Evolutionary conservation across 2,797 vertebrate species (phyloP).

Genomic region (Cetoscarus ocellatus): DNA sequence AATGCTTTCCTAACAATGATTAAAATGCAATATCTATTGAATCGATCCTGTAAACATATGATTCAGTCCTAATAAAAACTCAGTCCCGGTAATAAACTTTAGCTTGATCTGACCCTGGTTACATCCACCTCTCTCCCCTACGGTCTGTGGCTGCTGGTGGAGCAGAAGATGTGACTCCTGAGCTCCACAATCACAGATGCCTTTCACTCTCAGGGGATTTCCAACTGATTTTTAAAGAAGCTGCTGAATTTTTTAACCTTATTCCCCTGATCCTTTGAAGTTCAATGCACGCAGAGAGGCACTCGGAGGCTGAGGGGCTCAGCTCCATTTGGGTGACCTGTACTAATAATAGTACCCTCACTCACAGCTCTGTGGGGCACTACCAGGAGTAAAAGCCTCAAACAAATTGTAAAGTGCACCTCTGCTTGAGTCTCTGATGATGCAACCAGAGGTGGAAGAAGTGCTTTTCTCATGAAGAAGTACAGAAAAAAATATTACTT

Average conservation of each 20-base stretch:
- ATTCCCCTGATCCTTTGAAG: constrained; percentile 69
- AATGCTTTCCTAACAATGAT: too few species aligned
- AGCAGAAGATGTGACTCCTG: constrained; percentile 31
- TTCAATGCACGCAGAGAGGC: constrained; percentile 49
- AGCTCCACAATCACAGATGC: constrained; percentile 28
- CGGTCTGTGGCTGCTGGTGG: background rate
- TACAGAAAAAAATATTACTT: too few species aligned
- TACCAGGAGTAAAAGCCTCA: constrained; percentile 36
- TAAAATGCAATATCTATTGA: background rate
- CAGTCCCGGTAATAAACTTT: background rate
- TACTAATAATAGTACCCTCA: constrained; percentile 61
- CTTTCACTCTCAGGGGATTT: constrained; percentile 57
- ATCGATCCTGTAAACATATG: background rate
- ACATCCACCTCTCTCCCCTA: background rate
- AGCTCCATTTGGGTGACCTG: constrained; percentile 57
- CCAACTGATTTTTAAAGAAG: constrained; percentile 65
- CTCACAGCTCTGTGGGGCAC: constrained; percentile 39
- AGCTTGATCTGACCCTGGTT: background rate
- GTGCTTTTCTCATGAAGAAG: background rate
- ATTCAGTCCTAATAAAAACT: background rate
- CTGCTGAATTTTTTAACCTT: constrained; percentile 61
- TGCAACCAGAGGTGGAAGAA: background rate
- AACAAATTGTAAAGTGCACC: constrained; percentile 3
- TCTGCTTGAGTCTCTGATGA: constrained; percentile 10
- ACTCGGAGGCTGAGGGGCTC: constrained; percentile 51